These are phyloP conservation scores for Ylistrum balloti DNA, from an alignment of 1,140 invertebrate genomes.

Conservation along the genomic window DNA sequence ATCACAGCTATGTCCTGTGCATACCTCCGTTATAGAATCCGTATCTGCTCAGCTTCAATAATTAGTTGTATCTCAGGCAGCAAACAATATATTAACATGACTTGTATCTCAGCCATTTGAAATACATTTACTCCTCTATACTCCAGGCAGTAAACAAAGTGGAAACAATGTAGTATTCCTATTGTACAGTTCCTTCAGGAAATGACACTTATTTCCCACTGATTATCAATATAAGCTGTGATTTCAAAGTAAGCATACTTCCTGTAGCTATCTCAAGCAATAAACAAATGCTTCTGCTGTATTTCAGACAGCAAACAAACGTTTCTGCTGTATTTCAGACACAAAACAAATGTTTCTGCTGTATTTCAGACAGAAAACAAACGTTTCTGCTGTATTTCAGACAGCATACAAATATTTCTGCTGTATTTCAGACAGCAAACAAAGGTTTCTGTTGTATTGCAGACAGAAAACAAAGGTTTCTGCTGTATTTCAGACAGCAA, in stretches of 20 bases:
- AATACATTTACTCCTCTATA: not conserved
- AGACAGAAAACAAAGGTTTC: too few species aligned
- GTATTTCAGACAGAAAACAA: too few species aligned
- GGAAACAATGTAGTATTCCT: not conserved
- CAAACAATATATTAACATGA: slow-evolving; percentile 17
- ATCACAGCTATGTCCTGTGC: slow-evolving; percentile 13
- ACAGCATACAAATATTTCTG: too few species aligned
- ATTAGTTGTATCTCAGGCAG: slow-evolving; percentile 25
- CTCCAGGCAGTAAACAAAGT: not conserved
- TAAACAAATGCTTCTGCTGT: too few species aligned
- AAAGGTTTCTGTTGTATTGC: too few species aligned
- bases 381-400: too few species aligned
- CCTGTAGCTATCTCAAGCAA: too few species aligned
- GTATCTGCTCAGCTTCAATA: not conserved
- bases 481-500: too few species aligned
- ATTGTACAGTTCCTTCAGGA: not conserved
- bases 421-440: too few species aligned
- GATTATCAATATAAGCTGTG: too few species aligned
- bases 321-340: not conserved
- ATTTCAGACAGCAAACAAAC: not conserved
- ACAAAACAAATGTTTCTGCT: too few species aligned
- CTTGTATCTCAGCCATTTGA: not conserved
- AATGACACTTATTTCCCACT: not conserved
- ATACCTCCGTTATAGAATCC: not conserved
- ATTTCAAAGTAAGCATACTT: too few species aligned